Conservation (phyloP, 2,113 vertebrate species). For the Trinectes maculatus region DNA sequence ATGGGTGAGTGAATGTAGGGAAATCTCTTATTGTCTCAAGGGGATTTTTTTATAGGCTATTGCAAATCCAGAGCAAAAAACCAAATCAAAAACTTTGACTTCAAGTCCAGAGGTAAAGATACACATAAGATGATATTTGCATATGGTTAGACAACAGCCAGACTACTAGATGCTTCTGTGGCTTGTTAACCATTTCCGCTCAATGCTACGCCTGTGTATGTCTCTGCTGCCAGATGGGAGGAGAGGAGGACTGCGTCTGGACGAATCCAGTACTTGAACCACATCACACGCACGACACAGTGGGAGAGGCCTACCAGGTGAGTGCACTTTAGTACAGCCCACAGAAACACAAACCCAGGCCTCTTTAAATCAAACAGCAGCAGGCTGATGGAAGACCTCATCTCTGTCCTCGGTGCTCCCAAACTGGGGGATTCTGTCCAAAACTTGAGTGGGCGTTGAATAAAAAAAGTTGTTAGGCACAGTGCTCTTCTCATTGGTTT, state of each 20-base stretch:
- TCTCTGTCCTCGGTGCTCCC: slow-evolving; percentile 37
- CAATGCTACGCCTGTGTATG: slow-evolving; percentile 46
- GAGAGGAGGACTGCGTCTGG: slow-evolving; percentile 96
- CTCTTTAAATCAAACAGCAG: slow-evolving; percentile 43
- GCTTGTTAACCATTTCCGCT: slow-evolving; percentile 37
- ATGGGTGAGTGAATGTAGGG: slow-evolving; percentile 86
- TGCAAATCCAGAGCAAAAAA: slow-evolving; percentile 22
- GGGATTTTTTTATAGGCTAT: slow-evolving; percentile 1
- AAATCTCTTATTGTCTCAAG: slow-evolving; percentile 19
- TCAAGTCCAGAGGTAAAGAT: neutral
- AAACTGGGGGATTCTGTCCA: slow-evolving; percentile 10
- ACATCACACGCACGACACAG: slow-evolving; percentile 97
- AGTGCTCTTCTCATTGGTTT: slow-evolving; percentile 29
- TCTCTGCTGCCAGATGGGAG: slow-evolving; percentile 89
- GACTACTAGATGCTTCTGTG: slow-evolving; percentile 22
- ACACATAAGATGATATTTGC: slow-evolving; percentile 19
- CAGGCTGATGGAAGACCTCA: slow-evolving; percentile 17
- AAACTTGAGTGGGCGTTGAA: slow-evolving; percentile 21
- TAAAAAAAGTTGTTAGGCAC: slow-evolving; percentile 30
- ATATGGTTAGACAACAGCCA: slow-evolving; percentile 36
- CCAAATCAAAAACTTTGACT: neutral
- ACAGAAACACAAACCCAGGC: slow-evolving; percentile 44
- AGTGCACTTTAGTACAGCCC: slow-evolving; percentile 60
- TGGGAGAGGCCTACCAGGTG: slow-evolving; percentile 98
- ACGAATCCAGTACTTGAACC: slow-evolving; percentile 98